Base-by-base conservation (phyloP, 2,797 vertebrate species). In the Labroides dimidiatus region DNA sequence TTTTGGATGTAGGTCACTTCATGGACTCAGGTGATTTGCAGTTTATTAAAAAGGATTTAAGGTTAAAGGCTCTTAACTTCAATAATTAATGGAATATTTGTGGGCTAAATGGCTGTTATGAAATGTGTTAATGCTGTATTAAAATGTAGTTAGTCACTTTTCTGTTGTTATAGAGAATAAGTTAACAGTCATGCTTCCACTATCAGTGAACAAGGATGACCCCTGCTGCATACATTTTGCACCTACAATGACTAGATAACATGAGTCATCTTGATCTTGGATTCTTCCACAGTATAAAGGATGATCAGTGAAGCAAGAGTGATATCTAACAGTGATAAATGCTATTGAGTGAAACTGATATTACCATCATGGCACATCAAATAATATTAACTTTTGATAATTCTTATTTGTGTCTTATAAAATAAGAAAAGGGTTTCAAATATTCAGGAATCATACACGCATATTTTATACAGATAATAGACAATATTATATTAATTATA, bases 131-230 rank as follows among this genome's bases (percentile, higher is more conserved):
- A 4, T n/a, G 8, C 42, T 12, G 20, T 23, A 11, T 44, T 10
- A 20, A 20, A 30, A 39, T 27, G 8, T 12, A 13, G 15, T 4
- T 24, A 8, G 1, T 50, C 15, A 14, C 37, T 59, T 3, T 39
- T 42, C 39, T 45, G 4, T 14, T 10, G 17, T 33, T 33, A 7
- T 33, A 33, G 4, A 10, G 11, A 19, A 16, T 10, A n/a, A 17
- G 12, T 2, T 17, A 15, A 13, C 61, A 7, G 27, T 14, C 16
- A 64, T 17, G 16, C 53, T 33, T 58, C 44, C 33, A 27, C n/a
- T 19, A 39, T 64, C 55, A 24, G n/a, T 36, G 64, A 41, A 14
- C 72, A 82, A 51, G 78, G 66, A 76, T 84, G 80, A 75, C 60
- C 69, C 21, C 80, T 70, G 36, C n/a, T 88, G 77, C 41, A 55